These are phyloP conservation scores for Argya squamiceps DNA, from an alignment of 2,797 vertebrate genomes.

Conservation along the genomic window DNA sequence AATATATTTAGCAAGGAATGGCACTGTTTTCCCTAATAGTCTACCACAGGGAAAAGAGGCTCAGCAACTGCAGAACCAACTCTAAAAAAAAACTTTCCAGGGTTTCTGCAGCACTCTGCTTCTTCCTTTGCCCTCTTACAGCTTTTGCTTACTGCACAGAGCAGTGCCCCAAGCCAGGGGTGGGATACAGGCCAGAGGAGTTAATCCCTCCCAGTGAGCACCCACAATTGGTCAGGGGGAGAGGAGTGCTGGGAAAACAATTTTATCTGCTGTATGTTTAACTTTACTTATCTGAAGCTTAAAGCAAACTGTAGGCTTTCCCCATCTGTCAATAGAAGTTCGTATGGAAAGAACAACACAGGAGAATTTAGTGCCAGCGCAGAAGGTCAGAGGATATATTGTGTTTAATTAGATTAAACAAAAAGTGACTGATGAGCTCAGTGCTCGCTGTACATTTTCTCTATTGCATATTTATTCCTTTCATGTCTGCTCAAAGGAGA, in stretches of 20 bases:
- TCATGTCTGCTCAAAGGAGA: not conserved
- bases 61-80: not conserved
- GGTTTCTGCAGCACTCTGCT: not conserved
- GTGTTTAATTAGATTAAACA: conserved; percentile 57
- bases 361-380: conserved; percentile 22
- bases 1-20: not conserved
- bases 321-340: conserved; percentile 48
- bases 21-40: not conserved
- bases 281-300: conserved; percentile 57
- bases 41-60: not conserved
- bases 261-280: conserved; percentile 61
- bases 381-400: conserved; percentile 49
- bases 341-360: conserved; percentile 60
- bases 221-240: not conserved
- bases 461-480: not conserved
- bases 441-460: not conserved
- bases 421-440: conserved; percentile 24
- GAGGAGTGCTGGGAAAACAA: conserved; percentile 46
- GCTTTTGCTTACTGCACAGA: fast-evolving
- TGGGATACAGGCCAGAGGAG: not conserved
- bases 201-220: not conserved
- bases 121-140: not conserved
- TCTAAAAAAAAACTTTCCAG: not conserved
- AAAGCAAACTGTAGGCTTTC: conserved; percentile 54
- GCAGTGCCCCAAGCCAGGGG: fast-evolving